Conservation (phyloP, 2,113 vertebrate genomes). For the Petrocephalus zakoni region DNA sequence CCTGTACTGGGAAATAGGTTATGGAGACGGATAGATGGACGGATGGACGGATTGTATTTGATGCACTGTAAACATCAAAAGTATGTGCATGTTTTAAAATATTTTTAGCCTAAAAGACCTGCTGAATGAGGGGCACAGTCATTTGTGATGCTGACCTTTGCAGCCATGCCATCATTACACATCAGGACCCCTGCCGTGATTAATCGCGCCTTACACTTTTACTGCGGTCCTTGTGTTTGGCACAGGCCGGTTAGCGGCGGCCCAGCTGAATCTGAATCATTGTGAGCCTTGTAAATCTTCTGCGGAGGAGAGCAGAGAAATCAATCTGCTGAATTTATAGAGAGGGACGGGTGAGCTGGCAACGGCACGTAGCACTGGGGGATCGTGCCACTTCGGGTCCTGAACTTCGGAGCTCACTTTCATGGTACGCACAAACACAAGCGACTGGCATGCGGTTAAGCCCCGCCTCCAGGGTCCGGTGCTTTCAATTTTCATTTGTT, state of each 20-base stretch:
- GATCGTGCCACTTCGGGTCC: neutral
- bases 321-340: constrained; percentile 6
- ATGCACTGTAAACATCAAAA: neutral
- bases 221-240: neutral
- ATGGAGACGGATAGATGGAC: neutral
- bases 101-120: neutral
- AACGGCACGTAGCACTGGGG: neutral
- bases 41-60: neutral
- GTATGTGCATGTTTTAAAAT: neutral
- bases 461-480: neutral
- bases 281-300: neutral
- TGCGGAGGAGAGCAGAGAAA: neutral
- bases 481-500: neutral
- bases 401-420: neutral
- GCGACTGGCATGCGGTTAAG: neutral
- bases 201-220: neutral
- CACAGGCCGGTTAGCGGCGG: neutral
- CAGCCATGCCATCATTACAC: neutral
- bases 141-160: neutral
- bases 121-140: neutral
- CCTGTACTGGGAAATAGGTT: neutral
- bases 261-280: neutral
- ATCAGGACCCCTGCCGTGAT: neutral
- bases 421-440: neutral
- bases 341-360: neutral